A percentile compares a stretch with the other conserved stretches of the same genome.
These are phyloP conservation scores for Meles meles DNA, from an alignment of 2,113 vertebrate genomes.

Conservation along the genomic window DNA sequence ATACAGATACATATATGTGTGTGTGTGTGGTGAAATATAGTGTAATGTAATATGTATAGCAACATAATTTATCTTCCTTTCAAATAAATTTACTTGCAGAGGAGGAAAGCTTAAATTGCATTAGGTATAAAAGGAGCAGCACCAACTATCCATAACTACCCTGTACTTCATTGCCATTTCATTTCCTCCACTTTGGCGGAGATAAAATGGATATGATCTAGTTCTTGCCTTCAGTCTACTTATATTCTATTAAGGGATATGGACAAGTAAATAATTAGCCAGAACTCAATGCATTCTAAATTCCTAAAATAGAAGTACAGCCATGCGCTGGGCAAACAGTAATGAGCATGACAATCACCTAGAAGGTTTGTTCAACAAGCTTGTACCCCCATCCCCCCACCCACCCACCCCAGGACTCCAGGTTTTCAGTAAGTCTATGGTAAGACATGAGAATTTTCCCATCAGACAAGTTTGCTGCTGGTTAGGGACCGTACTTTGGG, in stretches of 20 bases:
- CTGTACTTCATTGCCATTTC: background rate
- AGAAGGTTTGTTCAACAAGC: background rate
- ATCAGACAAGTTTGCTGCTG: background rate
- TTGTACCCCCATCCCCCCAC: background rate
- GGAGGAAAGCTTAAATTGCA: background rate
- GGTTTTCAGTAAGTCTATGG: background rate
- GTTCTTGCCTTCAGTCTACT: background rate
- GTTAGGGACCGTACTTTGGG: background rate
- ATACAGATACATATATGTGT: background rate
- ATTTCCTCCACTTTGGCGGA: background rate
- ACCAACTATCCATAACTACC: background rate
- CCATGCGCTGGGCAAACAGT: background rate
- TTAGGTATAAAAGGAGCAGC: background rate
- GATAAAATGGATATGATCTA: background rate
- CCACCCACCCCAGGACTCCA: background rate
- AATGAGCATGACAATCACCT: background rate
- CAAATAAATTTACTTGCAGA: slow-evolving; percentile 5
- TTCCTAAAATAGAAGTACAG: background rate
- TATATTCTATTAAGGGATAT: background rate
- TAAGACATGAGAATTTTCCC: background rate
- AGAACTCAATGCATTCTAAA: background rate
- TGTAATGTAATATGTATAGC: background rate
- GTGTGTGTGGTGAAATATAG: background rate
- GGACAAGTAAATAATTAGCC: background rate
- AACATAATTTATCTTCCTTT: background rate